These are phyloP conservation scores for Hippocampus comes DNA, from an alignment of 2,113 vertebrate genomes.

Conservation along the genomic window DNA sequence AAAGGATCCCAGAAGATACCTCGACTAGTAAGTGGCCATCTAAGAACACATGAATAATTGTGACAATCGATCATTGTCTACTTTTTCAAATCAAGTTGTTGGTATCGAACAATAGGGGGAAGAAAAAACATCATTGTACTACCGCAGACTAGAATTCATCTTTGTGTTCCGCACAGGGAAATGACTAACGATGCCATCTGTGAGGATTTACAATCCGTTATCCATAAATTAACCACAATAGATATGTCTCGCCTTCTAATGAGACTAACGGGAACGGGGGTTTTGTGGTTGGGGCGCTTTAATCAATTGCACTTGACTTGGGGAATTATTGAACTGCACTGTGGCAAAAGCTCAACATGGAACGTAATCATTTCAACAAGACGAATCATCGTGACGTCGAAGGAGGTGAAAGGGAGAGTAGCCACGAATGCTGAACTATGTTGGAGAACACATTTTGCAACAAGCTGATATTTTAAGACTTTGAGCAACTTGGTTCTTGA, in stretches of 20 bases:
- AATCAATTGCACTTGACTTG: slow-evolving; percentile 5
- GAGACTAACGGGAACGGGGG: background rate
- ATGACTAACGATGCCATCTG: slow-evolving; percentile 5
- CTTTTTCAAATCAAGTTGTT: slow-evolving; percentile 14
- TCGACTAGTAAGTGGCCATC: background rate
- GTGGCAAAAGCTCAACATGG: background rate
- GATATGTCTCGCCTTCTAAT: slow-evolving; percentile 15
- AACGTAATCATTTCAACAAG: background rate
- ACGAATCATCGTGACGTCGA: background rate
- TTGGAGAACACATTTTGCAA: background rate
- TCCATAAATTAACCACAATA: slow-evolving; percentile 14
- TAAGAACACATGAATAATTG: slow-evolving; percentile 26
- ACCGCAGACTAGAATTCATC: slow-evolving; percentile 21
- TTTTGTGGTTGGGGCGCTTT: slow-evolving; percentile 1
- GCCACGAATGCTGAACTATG: background rate
- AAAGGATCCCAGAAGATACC: slow-evolving; percentile 12
- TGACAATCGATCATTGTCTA: slow-evolving; percentile 17
- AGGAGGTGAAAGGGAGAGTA: background rate
- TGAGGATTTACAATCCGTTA: slow-evolving; percentile 22
- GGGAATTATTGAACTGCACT: background rate
- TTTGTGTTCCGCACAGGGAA: background rate
- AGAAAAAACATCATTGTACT: slow-evolving; percentile 14
- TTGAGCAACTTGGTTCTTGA: background rate
- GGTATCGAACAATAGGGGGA: slow-evolving; percentile 8
- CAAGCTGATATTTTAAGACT: background rate